Percentiles rank a stretch among this genome's conserved stretches.
Conservation (phyloP, 2,113 vertebrate genomes). For the Chloropsis cyanopogon region DNA sequence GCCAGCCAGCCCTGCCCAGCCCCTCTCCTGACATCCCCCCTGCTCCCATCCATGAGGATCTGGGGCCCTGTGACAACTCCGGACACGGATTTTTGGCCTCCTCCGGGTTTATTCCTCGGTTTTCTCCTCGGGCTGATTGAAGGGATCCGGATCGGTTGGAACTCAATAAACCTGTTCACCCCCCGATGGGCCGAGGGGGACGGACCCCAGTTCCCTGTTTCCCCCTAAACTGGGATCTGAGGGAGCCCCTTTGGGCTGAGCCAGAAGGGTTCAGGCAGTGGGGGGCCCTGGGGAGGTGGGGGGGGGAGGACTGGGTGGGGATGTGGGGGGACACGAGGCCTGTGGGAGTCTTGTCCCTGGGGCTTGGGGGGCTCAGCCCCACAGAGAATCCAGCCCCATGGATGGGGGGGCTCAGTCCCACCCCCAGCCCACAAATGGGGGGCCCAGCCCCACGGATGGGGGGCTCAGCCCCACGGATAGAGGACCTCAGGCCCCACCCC, state of each 20-base stretch:
- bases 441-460: neutral
- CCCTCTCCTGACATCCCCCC: neutral
- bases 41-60: neutral
- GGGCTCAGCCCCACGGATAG: neutral
- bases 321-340: neutral
- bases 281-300: neutral
- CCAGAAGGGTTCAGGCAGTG: neutral
- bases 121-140: neutral
- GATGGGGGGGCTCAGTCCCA: neutral
- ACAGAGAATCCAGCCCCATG: neutral
- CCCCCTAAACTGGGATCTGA: neutral
- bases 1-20: neutral
- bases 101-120: neutral
- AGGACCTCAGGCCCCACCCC: neutral
- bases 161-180: neutral
- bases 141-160: neutral
- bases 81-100: neutral
- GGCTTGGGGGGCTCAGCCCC: neutral
- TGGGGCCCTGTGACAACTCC: neutral
- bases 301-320: too few relatives aligned
- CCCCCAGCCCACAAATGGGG: neutral
- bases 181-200: neutral
- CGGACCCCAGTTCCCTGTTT: neutral
- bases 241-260: neutral
- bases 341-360: neutral